Evolutionary conservation across 23 tunicate genomes (phyloP), one percentile per base, ranked within the genome.

Genomic region (Halocynthia aurantium): DNA sequence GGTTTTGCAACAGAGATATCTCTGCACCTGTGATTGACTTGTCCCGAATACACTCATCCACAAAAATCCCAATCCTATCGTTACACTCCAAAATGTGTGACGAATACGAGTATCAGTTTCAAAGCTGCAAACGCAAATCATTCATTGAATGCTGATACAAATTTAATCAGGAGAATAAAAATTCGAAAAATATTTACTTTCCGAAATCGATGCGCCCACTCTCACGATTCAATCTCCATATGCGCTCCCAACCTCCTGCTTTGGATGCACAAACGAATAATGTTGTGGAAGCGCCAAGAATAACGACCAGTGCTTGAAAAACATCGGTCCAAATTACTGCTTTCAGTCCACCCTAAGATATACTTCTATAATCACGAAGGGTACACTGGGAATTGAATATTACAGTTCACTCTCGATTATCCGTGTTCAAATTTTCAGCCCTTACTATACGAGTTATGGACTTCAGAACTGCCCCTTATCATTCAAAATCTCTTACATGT

Each of bases 1-100:
- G 0, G 78, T 85, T 64, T 55, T 69, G 73, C 90, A 85, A 57
- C 97, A 91, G 44, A 91, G 19, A 58, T 85, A 91, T 50, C 97
- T 75, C 66, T 91, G 97, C 21, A 91, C 97, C 82, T 91, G 97
- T 6, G 97, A 83, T 40, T 91, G 97, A 63, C 83, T 91, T 12
- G 88, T 83, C 15, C 91, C 91, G 63, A 80, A 81, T 69, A 85
- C 66, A 9, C 87, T 89, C 31, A 85, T 31, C 97, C 97, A 91
- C 22, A 91, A 54, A 9, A 85, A 76, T 44, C 75, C 57, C 20
- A 90, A 83, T 20, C 97, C 97, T 22, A 91, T 82, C 77, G 84
- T 69, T 50, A 90, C 84, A 5, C 91, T 86, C 96, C 96, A 90
- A 75, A 90, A 90, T 40, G 96, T 81, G 76, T 85, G 87, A 6